These are phyloP conservation scores for Zingel zingel DNA, from an alignment of 2,113 vertebrate species.

Conservation along the genomic window DNA sequence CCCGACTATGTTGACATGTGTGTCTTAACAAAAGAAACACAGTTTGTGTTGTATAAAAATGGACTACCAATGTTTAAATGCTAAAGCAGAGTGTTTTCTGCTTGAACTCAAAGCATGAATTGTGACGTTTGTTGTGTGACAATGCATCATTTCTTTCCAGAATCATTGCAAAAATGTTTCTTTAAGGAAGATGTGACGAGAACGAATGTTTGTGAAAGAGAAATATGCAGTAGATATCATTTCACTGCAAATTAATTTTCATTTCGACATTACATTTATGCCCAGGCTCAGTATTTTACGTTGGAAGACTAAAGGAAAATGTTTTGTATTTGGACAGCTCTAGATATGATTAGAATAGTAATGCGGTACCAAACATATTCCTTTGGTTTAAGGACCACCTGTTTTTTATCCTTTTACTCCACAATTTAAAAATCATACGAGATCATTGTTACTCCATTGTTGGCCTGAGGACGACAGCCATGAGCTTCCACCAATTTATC, in stretches of 20 bases:
- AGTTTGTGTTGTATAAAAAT: conserved; percentile 15
- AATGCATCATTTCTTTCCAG: conserved; percentile 23
- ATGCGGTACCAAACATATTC: conserved; percentile 53
- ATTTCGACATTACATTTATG: background rate
- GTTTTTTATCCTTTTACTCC: background rate
- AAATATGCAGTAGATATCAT: conserved; percentile 22
- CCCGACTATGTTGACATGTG: conserved; percentile 20
- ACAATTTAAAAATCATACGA: background rate
- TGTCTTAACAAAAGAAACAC: conserved; percentile 49
- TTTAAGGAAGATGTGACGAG: conserved; percentile 13
- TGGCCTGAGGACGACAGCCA: background rate
- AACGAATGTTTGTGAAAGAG: conserved; percentile 18
- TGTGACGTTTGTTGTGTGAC: conserved; percentile 40
- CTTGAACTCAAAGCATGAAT: conserved; percentile 48
- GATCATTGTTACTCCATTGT: conserved; percentile 25
- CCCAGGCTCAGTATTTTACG: conserved; percentile 54
- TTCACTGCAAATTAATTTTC: conserved; percentile 38
- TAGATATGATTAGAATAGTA: conserved; percentile 11
- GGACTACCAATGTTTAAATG: conserved; percentile 33
- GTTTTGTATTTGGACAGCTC: conserved; percentile 20
- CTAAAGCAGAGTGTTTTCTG: conserved; percentile 27
- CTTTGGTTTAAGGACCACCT: conserved; percentile 50
- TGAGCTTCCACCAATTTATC: background rate
- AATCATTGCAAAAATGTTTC: conserved; percentile 14
- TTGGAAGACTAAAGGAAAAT: conserved; percentile 19